A percentile compares a stretch with the other conserved stretches of the same genome.
Evolutionary conservation across 2,113 vertebrate species (phyloP).

Genomic region (Salvelinus sp.): DNA sequence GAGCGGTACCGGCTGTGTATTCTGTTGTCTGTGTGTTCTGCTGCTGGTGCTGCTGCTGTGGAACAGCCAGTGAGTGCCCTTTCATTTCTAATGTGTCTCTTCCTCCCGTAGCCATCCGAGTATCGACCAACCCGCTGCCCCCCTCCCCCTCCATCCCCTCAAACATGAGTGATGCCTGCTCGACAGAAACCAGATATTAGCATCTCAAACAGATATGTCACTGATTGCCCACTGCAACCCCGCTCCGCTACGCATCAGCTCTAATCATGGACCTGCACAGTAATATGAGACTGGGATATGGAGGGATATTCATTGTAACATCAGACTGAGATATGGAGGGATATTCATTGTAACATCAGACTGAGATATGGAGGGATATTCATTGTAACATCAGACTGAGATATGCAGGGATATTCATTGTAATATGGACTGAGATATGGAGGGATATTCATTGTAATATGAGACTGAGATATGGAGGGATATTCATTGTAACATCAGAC

Average conservation of each 20-base stretch:
- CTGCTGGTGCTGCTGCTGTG: constrained; percentile 32
- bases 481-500: no score
- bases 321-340: no score
- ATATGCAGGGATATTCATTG: no score
- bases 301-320: no score
- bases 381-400: no score
- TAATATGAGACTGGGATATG: no score
- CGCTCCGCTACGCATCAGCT: not conserved
- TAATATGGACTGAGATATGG: no score
- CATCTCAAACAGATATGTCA: constrained; percentile 24
- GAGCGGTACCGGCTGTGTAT: no score
- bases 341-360: no score
- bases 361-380: no score
- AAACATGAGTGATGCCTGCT: not conserved
- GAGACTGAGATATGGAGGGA: no score
- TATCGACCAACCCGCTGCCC: constrained; percentile 58
- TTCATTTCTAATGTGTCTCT: constrained; percentile 68
- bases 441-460: no score
- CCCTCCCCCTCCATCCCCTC: constrained; percentile 18
- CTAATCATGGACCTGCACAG: not conserved
- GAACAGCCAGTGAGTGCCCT: constrained; percentile 49
- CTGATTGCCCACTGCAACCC: not conserved
- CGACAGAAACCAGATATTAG: constrained; percentile 34
- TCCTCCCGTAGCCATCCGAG: constrained; percentile 56
- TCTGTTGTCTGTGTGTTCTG: not conserved